Conservation (phyloP, 2,113 vertebrate genomes). For the Onychostruthus taczanowskii region DNA sequence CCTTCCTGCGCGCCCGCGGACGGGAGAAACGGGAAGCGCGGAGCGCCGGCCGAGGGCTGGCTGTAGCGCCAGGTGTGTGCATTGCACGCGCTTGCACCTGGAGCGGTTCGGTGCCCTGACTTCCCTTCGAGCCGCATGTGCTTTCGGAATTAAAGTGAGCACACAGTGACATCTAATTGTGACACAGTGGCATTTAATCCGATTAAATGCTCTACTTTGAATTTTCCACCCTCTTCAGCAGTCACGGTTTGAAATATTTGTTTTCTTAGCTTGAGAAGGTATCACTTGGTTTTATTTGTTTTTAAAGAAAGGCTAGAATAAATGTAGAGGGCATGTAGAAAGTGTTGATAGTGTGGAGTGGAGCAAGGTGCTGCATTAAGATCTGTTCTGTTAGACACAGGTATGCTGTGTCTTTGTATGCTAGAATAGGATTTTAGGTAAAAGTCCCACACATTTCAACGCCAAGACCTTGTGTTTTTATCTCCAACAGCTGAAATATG, state of each 20-base stretch:
- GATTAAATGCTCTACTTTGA: neutral
- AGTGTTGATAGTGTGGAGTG: neutral
- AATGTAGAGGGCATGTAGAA: neutral
- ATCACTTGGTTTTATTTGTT: neutral
- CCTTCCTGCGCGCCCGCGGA: neutral
- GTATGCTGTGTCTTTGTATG: neutral
- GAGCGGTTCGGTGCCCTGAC: neutral
- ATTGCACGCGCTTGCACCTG: neutral
- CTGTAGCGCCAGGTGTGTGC: neutral
- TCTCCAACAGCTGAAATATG: neutral
- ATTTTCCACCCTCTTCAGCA: neutral
- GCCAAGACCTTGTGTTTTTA: neutral
- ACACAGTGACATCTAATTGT: slow-evolving; percentile 52
- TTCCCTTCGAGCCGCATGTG: neutral
- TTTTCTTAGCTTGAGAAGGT: neutral
- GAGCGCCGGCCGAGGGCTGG: neutral
- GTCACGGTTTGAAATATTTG: neutral
- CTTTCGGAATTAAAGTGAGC: neutral
- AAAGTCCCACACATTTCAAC: neutral
- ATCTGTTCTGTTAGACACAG: neutral
- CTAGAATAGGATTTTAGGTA: neutral
- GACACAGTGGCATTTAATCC: neutral
- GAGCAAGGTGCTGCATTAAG: neutral
- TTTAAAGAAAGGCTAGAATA: neutral
- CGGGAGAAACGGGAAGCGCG: fast-evolving